These are phyloP conservation scores for Sus scrofa DNA, from an alignment of 2,113 vertebrate genomes.

Conservation along the genomic window DNA sequence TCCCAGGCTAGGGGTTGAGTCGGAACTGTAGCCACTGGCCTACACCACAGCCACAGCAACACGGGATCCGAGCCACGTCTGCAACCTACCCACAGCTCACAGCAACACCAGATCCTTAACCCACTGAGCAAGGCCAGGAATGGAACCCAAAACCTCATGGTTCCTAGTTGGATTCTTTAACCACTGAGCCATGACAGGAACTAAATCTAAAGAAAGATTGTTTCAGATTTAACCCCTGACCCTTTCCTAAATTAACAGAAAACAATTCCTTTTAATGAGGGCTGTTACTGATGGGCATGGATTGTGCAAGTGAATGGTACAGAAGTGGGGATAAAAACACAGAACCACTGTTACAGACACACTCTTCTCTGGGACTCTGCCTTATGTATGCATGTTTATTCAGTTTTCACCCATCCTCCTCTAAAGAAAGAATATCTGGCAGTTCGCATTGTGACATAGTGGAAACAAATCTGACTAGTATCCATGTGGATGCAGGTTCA, in stretches of 20 bases:
- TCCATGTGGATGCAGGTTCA: too few relatives aligned
- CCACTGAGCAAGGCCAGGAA: too few relatives aligned
- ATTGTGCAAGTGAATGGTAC: neutral
- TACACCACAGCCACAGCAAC: too few relatives aligned
- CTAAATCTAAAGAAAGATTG: neutral
- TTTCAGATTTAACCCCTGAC: neutral
- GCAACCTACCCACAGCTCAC: too few relatives aligned
- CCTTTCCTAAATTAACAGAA: neutral
- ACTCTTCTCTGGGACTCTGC: neutral
- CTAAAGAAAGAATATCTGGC: neutral
- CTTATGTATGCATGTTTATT: neutral
- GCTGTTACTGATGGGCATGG: neutral
- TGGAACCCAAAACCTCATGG: too few relatives aligned
- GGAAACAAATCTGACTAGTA: too few relatives aligned
- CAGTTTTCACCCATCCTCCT: neutral
- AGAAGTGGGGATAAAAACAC: neutral
- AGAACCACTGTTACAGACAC: neutral
- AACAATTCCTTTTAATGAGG: slow-evolving; percentile 24
- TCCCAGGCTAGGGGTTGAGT: too few relatives aligned
- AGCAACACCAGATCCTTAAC: too few relatives aligned
- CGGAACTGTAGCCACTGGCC: too few relatives aligned
- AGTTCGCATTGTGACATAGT: neutral
- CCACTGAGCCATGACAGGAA: too few relatives aligned
- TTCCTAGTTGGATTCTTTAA: too few relatives aligned
- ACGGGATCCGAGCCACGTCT: too few relatives aligned